These are phyloP conservation scores for Folsomia manolachei DNA, from an alignment of 2,888 invertebrate species.

Conservation along the genomic window DNA sequence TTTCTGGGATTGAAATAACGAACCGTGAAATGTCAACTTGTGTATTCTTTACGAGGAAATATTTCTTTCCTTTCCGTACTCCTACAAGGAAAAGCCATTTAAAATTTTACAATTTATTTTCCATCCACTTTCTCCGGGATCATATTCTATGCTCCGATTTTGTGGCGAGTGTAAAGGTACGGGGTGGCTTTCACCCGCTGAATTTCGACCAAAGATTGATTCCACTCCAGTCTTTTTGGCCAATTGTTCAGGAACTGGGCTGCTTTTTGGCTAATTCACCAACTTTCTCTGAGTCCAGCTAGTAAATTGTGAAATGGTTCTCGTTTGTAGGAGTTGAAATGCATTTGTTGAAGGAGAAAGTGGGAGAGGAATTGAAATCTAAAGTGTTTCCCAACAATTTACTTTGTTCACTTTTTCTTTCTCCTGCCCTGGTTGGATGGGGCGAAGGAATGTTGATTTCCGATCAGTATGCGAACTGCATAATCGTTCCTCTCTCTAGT, in stretches of 20 bases:
- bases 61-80: not conserved
- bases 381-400: not conserved
- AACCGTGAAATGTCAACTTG: conserved; percentile 20
- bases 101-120: conserved; percentile 4
- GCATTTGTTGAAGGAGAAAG: not conserved
- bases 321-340: not conserved
- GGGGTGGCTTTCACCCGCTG: too few relatives aligned
- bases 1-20: conserved; percentile 11
- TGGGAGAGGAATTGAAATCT: too few relatives aligned
- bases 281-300: not conserved
- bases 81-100: conserved; percentile 16
- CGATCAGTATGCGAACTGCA: not conserved
- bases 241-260: too few relatives aligned
- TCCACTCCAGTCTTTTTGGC: too few relatives aligned
- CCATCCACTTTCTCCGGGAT: not conserved
- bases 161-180: too few relatives aligned
- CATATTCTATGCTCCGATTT: too few relatives aligned
- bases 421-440: not conserved
- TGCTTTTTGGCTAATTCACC: not conserved
- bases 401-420: not conserved
- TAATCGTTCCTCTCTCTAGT: not conserved
- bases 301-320: not conserved
- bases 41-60: conserved; percentile 9
- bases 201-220: too few relatives aligned
- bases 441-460: not conserved